These are phyloP conservation scores for Rhadinocentrus ornatus DNA, from an alignment of 2,797 vertebrate species.

Conservation along the genomic window DNA sequence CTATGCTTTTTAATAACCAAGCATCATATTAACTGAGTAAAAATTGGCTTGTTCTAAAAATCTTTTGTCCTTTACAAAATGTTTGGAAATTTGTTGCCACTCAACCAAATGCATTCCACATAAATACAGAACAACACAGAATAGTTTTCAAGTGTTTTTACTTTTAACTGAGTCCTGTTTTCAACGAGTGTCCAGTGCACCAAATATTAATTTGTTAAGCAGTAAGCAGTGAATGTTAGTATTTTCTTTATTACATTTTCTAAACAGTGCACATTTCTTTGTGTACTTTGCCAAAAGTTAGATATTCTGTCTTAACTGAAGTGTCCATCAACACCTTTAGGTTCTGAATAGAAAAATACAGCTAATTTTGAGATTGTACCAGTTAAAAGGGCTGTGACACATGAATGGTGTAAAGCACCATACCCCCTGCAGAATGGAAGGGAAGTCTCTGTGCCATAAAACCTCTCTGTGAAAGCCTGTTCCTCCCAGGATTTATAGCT, in stretches of 20 bases:
- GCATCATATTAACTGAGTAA: neutral
- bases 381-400: constrained; percentile 80
- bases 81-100: neutral
- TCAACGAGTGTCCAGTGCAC: neutral
- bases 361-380: constrained; percentile 60
- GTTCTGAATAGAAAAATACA: constrained; percentile 12
- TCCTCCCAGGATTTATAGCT: constrained; percentile 80
- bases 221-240: neutral
- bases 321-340: neutral
- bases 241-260: neutral
- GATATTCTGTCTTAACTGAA: neutral
- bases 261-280: neutral
- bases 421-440: constrained; percentile 83
- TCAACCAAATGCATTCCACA: too few relatives aligned
- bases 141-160: too few relatives aligned
- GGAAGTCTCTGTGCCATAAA: constrained; percentile 84
- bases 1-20: neutral
- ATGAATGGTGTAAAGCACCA: constrained; percentile 73
- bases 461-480: constrained; percentile 76
- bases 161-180: neutral
- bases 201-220: neutral
- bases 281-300: neutral
- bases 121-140: too few relatives aligned
- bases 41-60: neutral
- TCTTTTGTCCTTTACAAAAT: neutral